Evolutionary conservation across 2,113 vertebrate species (phyloP).

Genomic region (Larimichthys crocea): DNA sequence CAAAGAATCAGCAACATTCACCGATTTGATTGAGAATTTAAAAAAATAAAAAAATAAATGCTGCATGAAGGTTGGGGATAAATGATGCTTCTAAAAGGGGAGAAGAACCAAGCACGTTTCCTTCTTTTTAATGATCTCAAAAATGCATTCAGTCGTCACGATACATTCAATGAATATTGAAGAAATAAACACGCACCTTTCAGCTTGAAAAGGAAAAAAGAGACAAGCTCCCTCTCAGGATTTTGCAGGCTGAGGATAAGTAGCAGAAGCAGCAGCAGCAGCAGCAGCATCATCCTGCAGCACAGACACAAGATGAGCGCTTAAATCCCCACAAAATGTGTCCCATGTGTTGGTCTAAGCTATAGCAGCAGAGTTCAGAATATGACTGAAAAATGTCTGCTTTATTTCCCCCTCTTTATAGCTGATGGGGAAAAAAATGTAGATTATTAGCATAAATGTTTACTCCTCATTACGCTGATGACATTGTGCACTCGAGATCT

Average conservation of each 20-base stretch:
- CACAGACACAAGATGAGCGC: slow-evolving; percentile 53
- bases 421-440: slow-evolving; percentile 98
- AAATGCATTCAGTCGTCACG: slow-evolving; percentile 5
- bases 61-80: not conserved
- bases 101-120: not conserved
- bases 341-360: slow-evolving; percentile 85
- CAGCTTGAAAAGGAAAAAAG: slow-evolving; percentile 77
- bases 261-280: slow-evolving; percentile 57
- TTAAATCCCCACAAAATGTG: slow-evolving; percentile 86
- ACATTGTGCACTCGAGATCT: slow-evolving; percentile 99
- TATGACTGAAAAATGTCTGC: slow-evolving; percentile 97
- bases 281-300: slow-evolving; percentile 68
- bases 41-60: slow-evolving; percentile 27
- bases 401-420: slow-evolving; percentile 99
- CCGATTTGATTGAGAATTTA: not conserved
- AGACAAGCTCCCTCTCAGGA: slow-evolving; percentile 76
- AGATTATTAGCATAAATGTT: slow-evolving; percentile 99
- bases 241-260: slow-evolving; percentile 76
- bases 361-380: slow-evolving; percentile 93
- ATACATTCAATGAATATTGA: slow-evolving; percentile 14
- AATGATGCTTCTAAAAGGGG: not conserved
- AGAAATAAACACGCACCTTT: slow-evolving; percentile 87
- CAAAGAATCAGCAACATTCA: slow-evolving; percentile 29
- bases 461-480: slow-evolving; percentile 99
- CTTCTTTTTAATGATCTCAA: slow-evolving; percentile 3